Evolutionary conservation across 2,113 vertebrate species (phyloP).

Genomic region (Smithornis capensis): DNA sequence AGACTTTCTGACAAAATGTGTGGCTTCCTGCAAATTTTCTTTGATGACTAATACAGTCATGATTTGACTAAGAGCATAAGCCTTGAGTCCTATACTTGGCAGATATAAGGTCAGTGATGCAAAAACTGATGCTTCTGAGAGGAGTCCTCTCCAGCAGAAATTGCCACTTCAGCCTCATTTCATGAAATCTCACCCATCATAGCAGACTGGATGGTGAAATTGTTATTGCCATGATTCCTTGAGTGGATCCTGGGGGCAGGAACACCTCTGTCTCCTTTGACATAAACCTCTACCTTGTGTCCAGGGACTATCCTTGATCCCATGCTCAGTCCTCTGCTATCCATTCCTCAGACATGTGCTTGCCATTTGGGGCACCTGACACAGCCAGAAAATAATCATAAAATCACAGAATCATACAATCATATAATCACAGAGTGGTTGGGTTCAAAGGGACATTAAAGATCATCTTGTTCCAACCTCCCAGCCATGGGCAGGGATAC

Average conservation of each 20-base stretch:
- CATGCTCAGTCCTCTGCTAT: not conserved
- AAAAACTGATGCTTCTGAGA: not conserved
- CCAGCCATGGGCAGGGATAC: not conserved
- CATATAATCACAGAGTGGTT: not conserved
- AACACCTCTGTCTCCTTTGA: not conserved
- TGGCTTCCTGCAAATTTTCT: not conserved
- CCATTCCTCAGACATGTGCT: not conserved
- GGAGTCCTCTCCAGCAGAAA: not conserved
- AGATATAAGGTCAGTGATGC: not conserved
- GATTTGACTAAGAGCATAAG: not conserved
- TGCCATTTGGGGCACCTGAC: fast-evolving
- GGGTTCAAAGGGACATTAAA: not conserved
- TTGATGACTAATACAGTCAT: not conserved
- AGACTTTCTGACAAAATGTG: not conserved
- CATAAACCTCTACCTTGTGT: not conserved
- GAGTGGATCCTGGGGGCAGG: not conserved
- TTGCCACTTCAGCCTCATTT: not conserved
- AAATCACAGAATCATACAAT: not conserved
- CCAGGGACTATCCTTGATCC: fast-evolving
- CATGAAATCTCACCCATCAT: not conserved
- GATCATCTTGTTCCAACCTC: not conserved
- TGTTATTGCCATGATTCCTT: not conserved
- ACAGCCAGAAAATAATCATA: not conserved
- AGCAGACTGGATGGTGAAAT: not conserved
- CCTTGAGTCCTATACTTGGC: not conserved